Evolutionary conservation across 1,140 invertebrate genomes (phyloP).

Genomic region (Pseudoatta argentina): DNA sequence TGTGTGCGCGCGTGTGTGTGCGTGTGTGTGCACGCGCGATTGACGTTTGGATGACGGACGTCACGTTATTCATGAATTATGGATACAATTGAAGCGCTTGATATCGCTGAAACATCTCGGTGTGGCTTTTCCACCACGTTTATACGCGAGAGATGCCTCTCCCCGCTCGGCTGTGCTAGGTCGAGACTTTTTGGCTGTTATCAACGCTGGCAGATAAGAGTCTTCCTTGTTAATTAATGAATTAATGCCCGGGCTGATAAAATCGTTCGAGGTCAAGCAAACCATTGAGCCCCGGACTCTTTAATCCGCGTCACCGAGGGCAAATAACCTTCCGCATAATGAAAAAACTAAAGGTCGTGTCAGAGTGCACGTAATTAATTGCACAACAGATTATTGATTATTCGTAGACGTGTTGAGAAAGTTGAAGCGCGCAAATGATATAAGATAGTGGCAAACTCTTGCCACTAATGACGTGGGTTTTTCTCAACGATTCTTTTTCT

Average conservation of each 20-base stretch:
- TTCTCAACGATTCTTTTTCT: conserved; percentile 9
- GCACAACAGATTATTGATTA: conserved; percentile 61
- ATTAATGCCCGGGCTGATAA: conserved; percentile 63
- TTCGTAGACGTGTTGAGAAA: conserved; percentile 29
- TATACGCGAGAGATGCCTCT: background rate
- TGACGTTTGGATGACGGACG: conserved; percentile 56
- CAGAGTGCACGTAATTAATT: conserved; percentile 56
- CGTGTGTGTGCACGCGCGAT: background rate
- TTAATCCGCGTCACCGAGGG: conserved; percentile 42
- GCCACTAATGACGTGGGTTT: conserved; percentile 31
- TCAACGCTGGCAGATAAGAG: conserved; percentile 60
- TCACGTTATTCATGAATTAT: conserved; percentile 71
- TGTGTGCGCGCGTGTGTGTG: background rate
- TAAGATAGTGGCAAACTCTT: conserved; percentile 6
- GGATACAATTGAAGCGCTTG: conserved; percentile 62
- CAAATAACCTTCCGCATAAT: background rate
- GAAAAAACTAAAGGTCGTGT: conserved; percentile 44
- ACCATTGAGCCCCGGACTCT: conserved; percentile 58
- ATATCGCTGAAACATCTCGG: conserved; percentile 33
- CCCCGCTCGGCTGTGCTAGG: conserved; percentile 40
- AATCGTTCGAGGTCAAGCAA: conserved; percentile 40
- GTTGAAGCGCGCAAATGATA: conserved; percentile 12
- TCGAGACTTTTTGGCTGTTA: conserved; percentile 56
- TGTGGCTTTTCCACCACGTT: conserved; percentile 28
- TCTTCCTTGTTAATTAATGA: conserved; percentile 66